phyloP scores from a whole-genome alignment of 2,888 invertebrate genomes.

The Nomada ferruginata region DNA sequence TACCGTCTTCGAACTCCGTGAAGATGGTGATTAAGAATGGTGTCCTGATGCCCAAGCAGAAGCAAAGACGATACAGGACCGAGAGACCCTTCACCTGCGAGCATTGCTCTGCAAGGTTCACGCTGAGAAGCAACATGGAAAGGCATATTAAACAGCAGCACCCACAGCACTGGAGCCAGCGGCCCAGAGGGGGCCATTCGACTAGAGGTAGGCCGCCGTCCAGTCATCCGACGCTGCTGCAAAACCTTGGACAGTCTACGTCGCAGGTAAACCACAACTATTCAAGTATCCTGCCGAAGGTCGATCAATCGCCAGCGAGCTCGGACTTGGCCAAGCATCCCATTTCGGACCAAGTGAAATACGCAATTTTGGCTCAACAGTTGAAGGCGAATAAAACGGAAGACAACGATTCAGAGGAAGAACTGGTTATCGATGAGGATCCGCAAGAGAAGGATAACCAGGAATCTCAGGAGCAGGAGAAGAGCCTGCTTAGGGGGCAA shows the following conservation, averaged over 20 bases:
- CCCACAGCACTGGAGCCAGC: conserved; percentile 94
- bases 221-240: conserved; percentile 75
- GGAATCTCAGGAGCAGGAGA: conserved; percentile 68
- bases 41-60: conserved; percentile 95
- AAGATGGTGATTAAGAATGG: conserved; percentile 97
- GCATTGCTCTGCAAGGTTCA: conserved; percentile 95
- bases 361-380: conserved; percentile 92
- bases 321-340: conserved; percentile 81
- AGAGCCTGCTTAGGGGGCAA: conserved; percentile 78
- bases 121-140: conserved; percentile 97
- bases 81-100: conserved; percentile 96
- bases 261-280: conserved; percentile 66
- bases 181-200: conserved; percentile 88
- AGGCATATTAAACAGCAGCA: conserved; percentile 97
- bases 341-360: conserved; percentile 89
- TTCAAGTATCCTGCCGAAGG: conserved; percentile 72
- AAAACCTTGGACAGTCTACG: conserved; percentile 63
- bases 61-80: conserved; percentile 94
- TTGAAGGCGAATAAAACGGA: conserved; percentile 86
- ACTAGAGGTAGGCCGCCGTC: conserved; percentile 85
- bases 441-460: conserved; percentile 76
- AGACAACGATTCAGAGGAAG: conserved; percentile 89
- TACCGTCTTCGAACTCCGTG: conserved; percentile 87
- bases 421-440: conserved; percentile 89
- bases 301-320: conserved; percentile 79